Conservation (phyloP, 2,113 vertebrate genomes). For the Progne subis region DNA sequence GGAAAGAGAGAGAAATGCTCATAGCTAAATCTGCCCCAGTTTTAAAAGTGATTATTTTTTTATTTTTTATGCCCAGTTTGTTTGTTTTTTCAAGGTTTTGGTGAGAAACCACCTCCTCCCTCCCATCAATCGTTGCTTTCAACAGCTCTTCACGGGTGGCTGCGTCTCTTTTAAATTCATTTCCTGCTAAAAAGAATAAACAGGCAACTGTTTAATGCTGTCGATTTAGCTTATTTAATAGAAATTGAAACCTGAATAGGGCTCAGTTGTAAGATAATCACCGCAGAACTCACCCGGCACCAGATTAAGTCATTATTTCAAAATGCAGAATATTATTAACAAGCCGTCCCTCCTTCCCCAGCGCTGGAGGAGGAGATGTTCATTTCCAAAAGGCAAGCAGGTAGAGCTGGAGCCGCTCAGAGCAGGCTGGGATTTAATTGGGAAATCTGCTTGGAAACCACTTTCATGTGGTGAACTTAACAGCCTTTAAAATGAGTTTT, state of each 20-base stretch:
- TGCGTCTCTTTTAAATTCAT: conserved; percentile 77
- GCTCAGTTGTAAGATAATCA: conserved; percentile 54
- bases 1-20: background rate
- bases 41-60: conserved; percentile 44
- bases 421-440: background rate
- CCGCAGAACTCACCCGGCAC: background rate
- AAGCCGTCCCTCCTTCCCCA: background rate
- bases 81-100: conserved; percentile 68
- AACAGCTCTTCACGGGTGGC: conserved; percentile 73
- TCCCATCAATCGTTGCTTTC: conserved; percentile 71
- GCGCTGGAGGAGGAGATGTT: background rate
- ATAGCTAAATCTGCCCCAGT: background rate
- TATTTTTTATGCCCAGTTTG: conserved; percentile 33
- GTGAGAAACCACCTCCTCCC: conserved; percentile 70
- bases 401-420: background rate
- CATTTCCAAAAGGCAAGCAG: background rate
- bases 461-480: conserved; percentile 55
- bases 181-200: conserved; percentile 77
- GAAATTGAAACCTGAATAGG: conserved; percentile 61
- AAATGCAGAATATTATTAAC: background rate
- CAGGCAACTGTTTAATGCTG: conserved; percentile 72
- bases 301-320: background rate
- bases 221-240: conserved; percentile 69
- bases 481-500: conserved; percentile 43
- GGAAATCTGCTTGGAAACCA: conserved; percentile 8